Conservation (phyloP, 2,797 vertebrate genomes). For the Microctenopoma stevenorrisi region DNA sequence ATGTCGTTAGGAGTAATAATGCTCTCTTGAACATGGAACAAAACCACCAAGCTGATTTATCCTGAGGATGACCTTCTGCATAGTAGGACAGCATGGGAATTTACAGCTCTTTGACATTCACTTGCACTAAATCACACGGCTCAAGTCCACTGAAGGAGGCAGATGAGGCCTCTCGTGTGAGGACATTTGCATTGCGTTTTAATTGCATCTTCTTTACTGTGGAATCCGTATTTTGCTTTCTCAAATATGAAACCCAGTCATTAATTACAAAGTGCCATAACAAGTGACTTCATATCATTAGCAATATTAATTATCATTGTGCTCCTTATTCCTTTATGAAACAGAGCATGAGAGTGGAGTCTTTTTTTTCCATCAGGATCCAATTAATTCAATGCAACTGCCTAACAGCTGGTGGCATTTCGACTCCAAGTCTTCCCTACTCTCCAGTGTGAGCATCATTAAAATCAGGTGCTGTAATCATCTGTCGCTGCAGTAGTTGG, state of each 20-base stretch:
- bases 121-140: slow-evolving; percentile 72
- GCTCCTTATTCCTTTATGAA: slow-evolving; percentile 85
- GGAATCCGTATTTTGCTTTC: slow-evolving; percentile 64
- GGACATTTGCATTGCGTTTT: slow-evolving; percentile 57
- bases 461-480: slow-evolving; percentile 89
- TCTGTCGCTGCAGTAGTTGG: slow-evolving; percentile 86
- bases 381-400: slow-evolving; percentile 88
- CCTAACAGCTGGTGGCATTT: slow-evolving; percentile 91
- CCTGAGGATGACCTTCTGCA: slow-evolving; percentile 69
- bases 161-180: slow-evolving; percentile 38
- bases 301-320: slow-evolving; percentile 86
- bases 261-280: slow-evolving; percentile 85
- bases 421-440: slow-evolving; percentile 87
- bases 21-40: slow-evolving; percentile 73
- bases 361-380: slow-evolving; percentile 83
- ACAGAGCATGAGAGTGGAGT: slow-evolving; percentile 77
- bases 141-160: slow-evolving; percentile 60
- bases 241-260: slow-evolving; percentile 63
- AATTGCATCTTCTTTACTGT: slow-evolving; percentile 51
- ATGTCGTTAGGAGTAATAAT: slow-evolving; percentile 83
- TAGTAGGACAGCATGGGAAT: slow-evolving; percentile 56
- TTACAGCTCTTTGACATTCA: slow-evolving; percentile 67
- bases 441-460: slow-evolving; percentile 88
- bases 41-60: slow-evolving; percentile 71
- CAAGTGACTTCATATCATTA: slow-evolving; percentile 83